A percentile compares a stretch with the other conserved stretches of the same genome.
Conservation (phyloP, 2,113 vertebrate genomes). For the Otolemur garnettii region DNA sequence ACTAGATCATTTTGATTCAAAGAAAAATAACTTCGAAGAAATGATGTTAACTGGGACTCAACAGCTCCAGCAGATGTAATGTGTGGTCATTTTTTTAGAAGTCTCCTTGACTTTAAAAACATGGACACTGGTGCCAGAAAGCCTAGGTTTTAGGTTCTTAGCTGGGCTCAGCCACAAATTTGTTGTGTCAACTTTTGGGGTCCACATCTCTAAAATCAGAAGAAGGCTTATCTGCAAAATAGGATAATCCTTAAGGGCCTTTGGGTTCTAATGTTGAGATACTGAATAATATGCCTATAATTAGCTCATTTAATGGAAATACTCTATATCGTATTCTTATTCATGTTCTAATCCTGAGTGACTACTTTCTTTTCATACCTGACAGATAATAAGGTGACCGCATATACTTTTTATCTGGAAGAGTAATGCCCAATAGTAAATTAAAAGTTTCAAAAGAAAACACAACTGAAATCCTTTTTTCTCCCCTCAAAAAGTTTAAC, state of each 20-base stretch:
- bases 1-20: slow-evolving; percentile 24
- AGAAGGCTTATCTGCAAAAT: not conserved
- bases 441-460: slow-evolving; percentile 34
- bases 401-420: not conserved
- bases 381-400: not conserved
- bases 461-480: slow-evolving; percentile 30
- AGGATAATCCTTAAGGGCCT: not conserved
- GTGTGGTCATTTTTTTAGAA: not conserved
- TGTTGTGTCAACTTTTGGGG: not conserved
- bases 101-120: not conserved
- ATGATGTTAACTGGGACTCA: not conserved
- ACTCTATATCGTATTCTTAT: not conserved
- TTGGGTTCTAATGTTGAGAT: not conserved
- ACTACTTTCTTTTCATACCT: not conserved
- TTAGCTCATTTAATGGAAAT: not conserved
- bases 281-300: not conserved
- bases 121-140: not conserved
- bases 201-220: slow-evolving; percentile 1
- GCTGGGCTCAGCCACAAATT: not conserved
- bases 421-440: slow-evolving; percentile 30
- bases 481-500: slow-evolving; percentile 66
- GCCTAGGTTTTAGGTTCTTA: not conserved
- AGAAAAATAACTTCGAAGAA: slow-evolving; percentile 50
- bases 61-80: not conserved
- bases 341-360: not conserved